Percentiles rank a stretch among this genome's conserved stretches.
Evolutionary conservation across 2,888 invertebrate species (phyloP).

Genomic region (Catocala fraxini): DNA sequence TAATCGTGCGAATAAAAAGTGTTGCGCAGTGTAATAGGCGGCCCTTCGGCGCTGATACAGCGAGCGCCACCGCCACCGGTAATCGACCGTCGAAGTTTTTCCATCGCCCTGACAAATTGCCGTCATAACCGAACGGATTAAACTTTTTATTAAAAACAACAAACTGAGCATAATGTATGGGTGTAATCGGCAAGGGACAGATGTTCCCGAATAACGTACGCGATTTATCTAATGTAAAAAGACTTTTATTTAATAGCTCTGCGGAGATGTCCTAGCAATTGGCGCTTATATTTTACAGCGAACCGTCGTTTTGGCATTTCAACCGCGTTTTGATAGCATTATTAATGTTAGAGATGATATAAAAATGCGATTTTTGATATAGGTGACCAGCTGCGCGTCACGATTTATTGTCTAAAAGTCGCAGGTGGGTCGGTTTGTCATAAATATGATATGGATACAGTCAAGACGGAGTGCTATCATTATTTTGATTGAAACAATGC

Average conservation of each 20-base stretch:
- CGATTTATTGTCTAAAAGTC: conserved; percentile 73
- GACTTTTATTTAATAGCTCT: conserved; percentile 86
- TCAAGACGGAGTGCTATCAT: conserved; percentile 62
- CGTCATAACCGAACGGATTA: conserved; percentile 87
- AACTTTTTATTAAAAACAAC: conserved; percentile 88
- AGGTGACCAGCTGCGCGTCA: conserved; percentile 71
- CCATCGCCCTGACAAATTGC: conserved; percentile 86
- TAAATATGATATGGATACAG: conserved; percentile 57
- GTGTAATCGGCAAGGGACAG: conserved; percentile 86
- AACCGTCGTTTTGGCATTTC: conserved; percentile 78
- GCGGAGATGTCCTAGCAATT: conserved; percentile 83
- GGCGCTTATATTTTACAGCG: conserved; percentile 80
- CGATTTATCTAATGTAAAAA: conserved; percentile 87
- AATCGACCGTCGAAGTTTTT: conserved; percentile 83
- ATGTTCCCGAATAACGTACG: conserved; percentile 84
- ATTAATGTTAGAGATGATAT: conserved; percentile 79
- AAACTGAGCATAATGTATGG: conserved; percentile 87
- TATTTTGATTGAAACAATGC: conserved; percentile 67
- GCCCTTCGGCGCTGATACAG: conserved; percentile 54
- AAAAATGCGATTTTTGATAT: conserved; percentile 81
- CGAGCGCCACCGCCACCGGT: conserved; percentile 67
- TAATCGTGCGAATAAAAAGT: conserved; percentile 77
- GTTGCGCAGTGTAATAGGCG: conserved; percentile 65
- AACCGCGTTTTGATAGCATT: conserved; percentile 78
- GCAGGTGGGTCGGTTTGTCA: conserved; percentile 61